Base-by-base conservation (phyloP, 2,888 invertebrate genomes). In the Heliconius hortense region DNA sequence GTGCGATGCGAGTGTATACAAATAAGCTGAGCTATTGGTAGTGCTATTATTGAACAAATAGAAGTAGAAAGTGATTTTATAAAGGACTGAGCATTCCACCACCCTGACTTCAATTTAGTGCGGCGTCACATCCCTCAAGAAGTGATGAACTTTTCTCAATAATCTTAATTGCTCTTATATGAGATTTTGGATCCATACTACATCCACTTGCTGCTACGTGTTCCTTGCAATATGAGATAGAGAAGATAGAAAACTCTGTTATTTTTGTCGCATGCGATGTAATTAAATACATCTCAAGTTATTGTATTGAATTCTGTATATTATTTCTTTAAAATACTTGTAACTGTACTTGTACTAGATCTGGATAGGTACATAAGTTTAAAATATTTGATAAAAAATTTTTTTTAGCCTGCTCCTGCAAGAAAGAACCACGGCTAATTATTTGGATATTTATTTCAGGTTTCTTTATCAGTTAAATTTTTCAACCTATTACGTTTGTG, bases 1-100 rank as follows among this genome's bases (percentile, higher is more conserved):
- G n/a, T 24, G 64, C 64, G 24, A 66, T 66, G 64, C 64, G 64
- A 66, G 39, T 66, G 64, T 66, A 24, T 39, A 13, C 64, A 66
- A 66, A 24, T 60, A 13, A 64, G 64, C 64, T 64, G 39, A 39
- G 64, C 64, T 66, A 66, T 39, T 39, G n/a, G 24, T 66, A 66
- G 24, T 24, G 64, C 64, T 66, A 24, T 39, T 24, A n/a, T 39
- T 35, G 1, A 64, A 66, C 11, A 60, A 24, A 39, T 3, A 64
- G 21, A 35, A 24, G 35, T 64, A 35, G 35, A 35, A 64, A 66
- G 39, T 66, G 64, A 24, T 15, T 66, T 39, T 15, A 24, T 39
- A 13, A 66, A 39, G 5, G 15, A 24, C 35, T 35, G 11, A 24
- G 35, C 11, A 11, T 4, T 4, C n/a, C n/a, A n/a, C 35, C 21